A percentile compares a stretch with the other conserved stretches of the same genome.
Evolutionary conservation across 2,888 invertebrate genomes (phyloP).

Genomic region (Cephalotes varians): DNA sequence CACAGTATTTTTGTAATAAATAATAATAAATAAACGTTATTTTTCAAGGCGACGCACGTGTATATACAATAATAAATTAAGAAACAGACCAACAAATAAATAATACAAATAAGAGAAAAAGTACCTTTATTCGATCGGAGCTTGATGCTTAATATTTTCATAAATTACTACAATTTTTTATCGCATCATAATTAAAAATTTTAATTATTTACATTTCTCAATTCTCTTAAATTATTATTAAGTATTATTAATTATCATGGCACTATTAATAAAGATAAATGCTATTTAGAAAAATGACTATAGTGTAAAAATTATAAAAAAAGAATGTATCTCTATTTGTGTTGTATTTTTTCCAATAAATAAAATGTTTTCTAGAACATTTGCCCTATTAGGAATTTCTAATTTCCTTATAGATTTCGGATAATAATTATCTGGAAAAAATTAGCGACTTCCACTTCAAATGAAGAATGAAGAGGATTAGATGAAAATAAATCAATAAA

Average conservation of each 20-base stretch:
- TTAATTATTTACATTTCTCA: too few species aligned
- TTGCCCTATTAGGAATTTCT: neutral
- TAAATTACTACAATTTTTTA: too few species aligned
- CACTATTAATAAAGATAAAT: neutral
- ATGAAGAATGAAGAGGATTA: neutral
- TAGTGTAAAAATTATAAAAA: neutral
- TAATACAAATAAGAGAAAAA: too few species aligned
- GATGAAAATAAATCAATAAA: constrained; percentile 23
- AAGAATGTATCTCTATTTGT: neutral
- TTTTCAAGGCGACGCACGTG: too few species aligned
- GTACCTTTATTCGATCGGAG: too few species aligned
- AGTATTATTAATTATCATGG: neutral
- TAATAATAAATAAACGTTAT: too few species aligned
- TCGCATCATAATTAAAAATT: too few species aligned
- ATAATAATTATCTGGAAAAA: neutral
- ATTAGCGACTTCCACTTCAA: constrained; percentile 14
- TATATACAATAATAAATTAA: too few species aligned
- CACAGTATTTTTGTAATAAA: too few species aligned
- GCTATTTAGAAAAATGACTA: neutral
- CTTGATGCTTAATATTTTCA: too few species aligned
- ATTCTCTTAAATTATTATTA: too few species aligned
- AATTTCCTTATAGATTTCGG: neutral
- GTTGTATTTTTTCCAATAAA: neutral
- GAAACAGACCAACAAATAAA: too few species aligned
- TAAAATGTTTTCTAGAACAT: neutral